A percentile compares a stretch with the other conserved stretches of the same genome.
Evolutionary conservation across 2,888 invertebrate species (phyloP).

Genomic region (Fragum sueziense): DNA sequence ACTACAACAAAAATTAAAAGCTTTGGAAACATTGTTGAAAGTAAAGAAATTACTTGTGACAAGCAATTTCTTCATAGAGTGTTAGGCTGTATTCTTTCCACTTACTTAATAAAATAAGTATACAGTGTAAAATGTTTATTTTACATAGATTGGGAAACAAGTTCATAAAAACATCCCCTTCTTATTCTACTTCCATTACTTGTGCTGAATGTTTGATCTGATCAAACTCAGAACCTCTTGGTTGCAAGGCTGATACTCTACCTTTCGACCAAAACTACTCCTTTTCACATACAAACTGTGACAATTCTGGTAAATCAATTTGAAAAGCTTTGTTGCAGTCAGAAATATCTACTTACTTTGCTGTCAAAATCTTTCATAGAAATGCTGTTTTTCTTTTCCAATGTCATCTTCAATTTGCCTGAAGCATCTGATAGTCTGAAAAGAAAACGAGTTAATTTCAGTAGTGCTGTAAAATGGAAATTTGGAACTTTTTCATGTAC

Average conservation of each 20-base stretch:
- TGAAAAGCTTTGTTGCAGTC: background rate
- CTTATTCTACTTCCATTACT: background rate
- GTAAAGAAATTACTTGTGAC: no score
- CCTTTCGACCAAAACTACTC: background rate
- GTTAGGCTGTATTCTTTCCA: no score
- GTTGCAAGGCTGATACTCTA: background rate
- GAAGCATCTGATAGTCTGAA: slow-evolving; percentile 71
- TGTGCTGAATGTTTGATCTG: background rate
- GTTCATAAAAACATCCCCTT: no score
- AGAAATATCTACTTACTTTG: slow-evolving; percentile 61
- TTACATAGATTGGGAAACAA: no score
- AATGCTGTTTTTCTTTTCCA: slow-evolving; percentile 71
- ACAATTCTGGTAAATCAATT: background rate
- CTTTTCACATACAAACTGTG: background rate
- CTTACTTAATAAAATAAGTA: no score
- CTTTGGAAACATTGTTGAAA: no score
- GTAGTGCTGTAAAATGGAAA: background rate
- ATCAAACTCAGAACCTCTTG: background rate
- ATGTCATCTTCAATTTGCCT: slow-evolving; percentile 69
- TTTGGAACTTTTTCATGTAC: background rate
- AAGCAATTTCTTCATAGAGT: no score
- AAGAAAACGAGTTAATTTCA: no score
- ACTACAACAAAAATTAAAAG: no score
- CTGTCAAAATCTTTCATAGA: slow-evolving; percentile 70
- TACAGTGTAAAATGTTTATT: no score